Base-by-base conservation (phyloP, 2,888 invertebrate species). In the Cylindroiulus punctatus region DNA sequence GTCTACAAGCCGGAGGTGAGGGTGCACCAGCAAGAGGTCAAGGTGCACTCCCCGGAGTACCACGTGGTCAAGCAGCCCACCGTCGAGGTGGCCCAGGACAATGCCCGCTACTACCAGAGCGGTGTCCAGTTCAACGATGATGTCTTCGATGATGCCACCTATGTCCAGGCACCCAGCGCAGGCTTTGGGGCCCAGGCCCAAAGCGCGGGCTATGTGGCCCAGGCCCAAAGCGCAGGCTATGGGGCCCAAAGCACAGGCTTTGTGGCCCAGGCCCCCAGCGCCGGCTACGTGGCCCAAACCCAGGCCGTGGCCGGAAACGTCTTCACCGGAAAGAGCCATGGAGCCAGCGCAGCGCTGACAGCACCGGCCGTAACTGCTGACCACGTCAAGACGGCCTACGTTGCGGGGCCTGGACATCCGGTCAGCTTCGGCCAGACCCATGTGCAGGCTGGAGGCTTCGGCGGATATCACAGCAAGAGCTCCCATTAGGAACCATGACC, bases 381-480 rank as follows among this genome's bases (percentile, higher is more conserved):
- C 8, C 83, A 40, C 22, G 83, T 83, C 42, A 83, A 83, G 26
- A 83, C 83, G 14, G 83, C 83, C 40, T 83, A 42, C 83, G 83
- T 83, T 17, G 1, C 83, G 3, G 83, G 83, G 8, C 22, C 83
- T 40, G 83, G 83, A n/a, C 83, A 83, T 7, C 83, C 83, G 14
- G 42, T 83, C 42, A 83, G 83, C 26, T 83, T 83, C 26, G 83
- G 83, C 40, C 83, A 83, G 22, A 83, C 83, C 12, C 76, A 30
- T 2, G 76, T 76, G 26, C 76, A 30, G 76, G 26, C 30, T 17
- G 76, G 76, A 14, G 30, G 30, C 12, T 83, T 42, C 26, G 44
- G 83, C 26, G 44, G 83, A 5, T 44, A 83, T 7, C 83, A 40
- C 17, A 83, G 40, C 83, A 83, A 83, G 26, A 83, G 83, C 26